phyloP scores from a whole-genome alignment of 2,888 invertebrate species.

The Drosophila niveifrons region DNA sequence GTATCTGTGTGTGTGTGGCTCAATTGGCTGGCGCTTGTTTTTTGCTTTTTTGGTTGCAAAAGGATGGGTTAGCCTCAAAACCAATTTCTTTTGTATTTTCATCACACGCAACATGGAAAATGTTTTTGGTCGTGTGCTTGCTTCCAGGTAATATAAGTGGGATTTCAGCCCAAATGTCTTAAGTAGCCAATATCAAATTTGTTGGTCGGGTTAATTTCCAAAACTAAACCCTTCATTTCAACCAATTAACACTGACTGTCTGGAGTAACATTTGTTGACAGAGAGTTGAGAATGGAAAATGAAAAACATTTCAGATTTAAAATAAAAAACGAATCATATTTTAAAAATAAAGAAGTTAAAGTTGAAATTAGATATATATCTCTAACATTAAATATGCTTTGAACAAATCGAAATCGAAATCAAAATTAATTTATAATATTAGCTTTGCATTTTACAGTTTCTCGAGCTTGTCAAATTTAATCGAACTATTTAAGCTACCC shows the following conservation, averaged over 20 bases:
- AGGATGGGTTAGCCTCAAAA: constrained; percentile 47
- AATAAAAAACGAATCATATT: too few relatives aligned
- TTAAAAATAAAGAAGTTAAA: too few relatives aligned
- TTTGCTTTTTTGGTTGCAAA: constrained; percentile 7
- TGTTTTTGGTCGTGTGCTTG: constrained; percentile 28
- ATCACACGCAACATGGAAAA: constrained; percentile 58
- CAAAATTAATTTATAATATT: too few relatives aligned
- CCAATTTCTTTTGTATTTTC: constrained; percentile 66
- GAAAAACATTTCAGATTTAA: too few relatives aligned
- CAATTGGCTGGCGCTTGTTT: constrained; percentile 57
- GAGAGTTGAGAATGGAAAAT: too few relatives aligned
- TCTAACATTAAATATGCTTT: too few relatives aligned
- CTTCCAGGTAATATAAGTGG: constrained; percentile 47
- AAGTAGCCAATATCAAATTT: constrained; percentile 40
- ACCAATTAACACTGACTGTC: constrained; percentile 20
- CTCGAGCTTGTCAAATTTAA: too few relatives aligned
- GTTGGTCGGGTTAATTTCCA: constrained; percentile 22
- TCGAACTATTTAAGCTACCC: constrained; percentile 28
- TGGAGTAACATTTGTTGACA: background rate
- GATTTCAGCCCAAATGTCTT: constrained; percentile 23
- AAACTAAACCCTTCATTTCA: constrained; percentile 14
- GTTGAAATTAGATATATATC: too few relatives aligned
- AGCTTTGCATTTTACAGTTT: too few relatives aligned
- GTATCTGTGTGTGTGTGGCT: constrained; percentile 33
- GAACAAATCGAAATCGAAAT: too few relatives aligned